Evolutionary conservation across 2,888 invertebrate genomes (phyloP).

Genomic region (Drosophila birchii): DNA sequence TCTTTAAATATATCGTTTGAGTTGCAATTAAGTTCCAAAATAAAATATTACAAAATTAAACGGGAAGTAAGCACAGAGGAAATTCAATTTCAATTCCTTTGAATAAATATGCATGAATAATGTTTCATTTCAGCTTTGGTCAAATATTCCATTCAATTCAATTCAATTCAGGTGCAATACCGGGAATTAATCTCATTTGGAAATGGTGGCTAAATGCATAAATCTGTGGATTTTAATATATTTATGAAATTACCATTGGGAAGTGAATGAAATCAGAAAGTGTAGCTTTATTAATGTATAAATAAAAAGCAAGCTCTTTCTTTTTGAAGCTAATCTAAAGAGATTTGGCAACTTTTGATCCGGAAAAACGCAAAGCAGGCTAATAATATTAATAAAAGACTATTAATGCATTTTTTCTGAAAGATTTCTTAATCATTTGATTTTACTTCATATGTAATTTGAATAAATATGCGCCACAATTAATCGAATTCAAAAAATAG

Average conservation of each 20-base stretch:
- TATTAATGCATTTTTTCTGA: not conserved
- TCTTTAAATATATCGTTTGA: not conserved
- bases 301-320: not conserved
- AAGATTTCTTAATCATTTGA: not conserved
- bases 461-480: too few relatives aligned
- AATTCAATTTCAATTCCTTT: not conserved
- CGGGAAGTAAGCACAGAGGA: not conserved
- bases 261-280: not conserved
- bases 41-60: not conserved
- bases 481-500: too few relatives aligned
- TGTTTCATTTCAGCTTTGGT: not conserved
- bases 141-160: not conserved
- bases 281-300: conserved; percentile 2
- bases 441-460: not conserved
- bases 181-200: not conserved
- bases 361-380: not conserved
- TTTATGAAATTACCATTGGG: conserved; percentile 14
- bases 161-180: not conserved
- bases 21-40: too few relatives aligned
- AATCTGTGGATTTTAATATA: conserved; percentile 7
- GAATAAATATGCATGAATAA: not conserved
- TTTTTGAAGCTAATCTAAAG: not conserved
- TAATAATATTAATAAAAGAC: not conserved
- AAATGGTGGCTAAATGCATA: not conserved
- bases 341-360: not conserved